Evolutionary conservation across 2,113 vertebrate genomes (phyloP).

Genomic region (Stomatorhinus ivindoensis): DNA sequence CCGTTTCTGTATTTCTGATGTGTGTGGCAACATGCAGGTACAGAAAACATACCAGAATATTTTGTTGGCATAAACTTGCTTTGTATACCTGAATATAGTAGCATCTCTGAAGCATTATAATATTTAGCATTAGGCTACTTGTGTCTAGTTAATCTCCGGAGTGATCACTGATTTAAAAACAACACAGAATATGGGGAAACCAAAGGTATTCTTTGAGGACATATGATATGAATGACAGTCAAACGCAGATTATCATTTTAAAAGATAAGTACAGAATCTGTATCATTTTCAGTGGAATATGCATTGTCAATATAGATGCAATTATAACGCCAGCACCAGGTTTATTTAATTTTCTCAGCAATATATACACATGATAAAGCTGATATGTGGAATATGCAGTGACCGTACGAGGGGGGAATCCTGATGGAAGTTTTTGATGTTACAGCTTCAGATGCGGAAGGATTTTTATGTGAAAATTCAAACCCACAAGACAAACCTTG

Average conservation of each 20-base stretch:
- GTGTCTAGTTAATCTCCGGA: neutral
- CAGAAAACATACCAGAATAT: neutral
- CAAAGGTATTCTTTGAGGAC: neutral
- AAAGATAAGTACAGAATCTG: constrained; percentile 13
- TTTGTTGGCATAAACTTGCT: neutral
- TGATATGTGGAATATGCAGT: neutral
- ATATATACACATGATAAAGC: constrained; percentile 19
- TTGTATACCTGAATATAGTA: constrained; percentile 11
- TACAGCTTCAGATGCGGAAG: neutral
- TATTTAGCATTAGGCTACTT: neutral
- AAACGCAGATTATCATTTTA: neutral
- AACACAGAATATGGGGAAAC: constrained; percentile 1
- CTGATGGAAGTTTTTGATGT: neutral
- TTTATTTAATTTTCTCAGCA: constrained; percentile 3
- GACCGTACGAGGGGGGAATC: neutral
- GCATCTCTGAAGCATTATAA: constrained; percentile 1
- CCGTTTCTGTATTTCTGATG: neutral
- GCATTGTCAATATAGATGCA: constrained; percentile 7
- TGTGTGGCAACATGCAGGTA: constrained; percentile 4
- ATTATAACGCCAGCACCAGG: constrained; percentile 7
- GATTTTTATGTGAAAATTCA: neutral
- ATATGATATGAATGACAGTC: neutral
- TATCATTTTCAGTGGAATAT: neutral
- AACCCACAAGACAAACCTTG: constrained; percentile 10
- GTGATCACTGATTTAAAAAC: neutral